Evolutionary conservation across 2,888 invertebrate genomes (phyloP).

Genomic region (Cosmia trapezina): DNA sequence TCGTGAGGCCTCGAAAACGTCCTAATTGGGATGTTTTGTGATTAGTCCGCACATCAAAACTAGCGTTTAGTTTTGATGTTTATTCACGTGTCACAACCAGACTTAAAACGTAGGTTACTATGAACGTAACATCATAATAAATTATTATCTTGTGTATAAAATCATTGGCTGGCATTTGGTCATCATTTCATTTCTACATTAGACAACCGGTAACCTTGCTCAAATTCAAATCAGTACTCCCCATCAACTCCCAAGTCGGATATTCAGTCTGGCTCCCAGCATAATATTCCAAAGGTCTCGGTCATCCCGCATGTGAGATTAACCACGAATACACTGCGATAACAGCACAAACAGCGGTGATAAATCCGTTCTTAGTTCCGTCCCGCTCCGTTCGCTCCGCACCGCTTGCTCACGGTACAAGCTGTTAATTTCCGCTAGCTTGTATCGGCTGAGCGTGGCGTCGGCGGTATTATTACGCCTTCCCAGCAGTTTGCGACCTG

Average conservation of each 20-base stretch:
- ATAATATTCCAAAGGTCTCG: slow-evolving; percentile 55
- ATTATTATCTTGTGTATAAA: too few relatives aligned
- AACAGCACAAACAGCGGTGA: slow-evolving; percentile 68
- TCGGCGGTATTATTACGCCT: slow-evolving; percentile 87
- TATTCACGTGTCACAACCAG: too few relatives aligned
- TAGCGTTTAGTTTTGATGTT: too few relatives aligned
- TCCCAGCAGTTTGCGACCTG: slow-evolving; percentile 85
- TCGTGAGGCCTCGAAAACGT: too few relatives aligned
- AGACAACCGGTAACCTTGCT: neutral
- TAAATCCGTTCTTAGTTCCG: slow-evolving; percentile 81
- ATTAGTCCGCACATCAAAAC: too few relatives aligned
- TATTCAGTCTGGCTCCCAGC: slow-evolving; percentile 34
- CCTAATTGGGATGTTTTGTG: too few relatives aligned
- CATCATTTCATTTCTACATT: neutral
- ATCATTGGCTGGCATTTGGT: too few relatives aligned
- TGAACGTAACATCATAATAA: too few relatives aligned
- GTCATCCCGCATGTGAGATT: slow-evolving; percentile 58
- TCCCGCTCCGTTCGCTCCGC: slow-evolving; percentile 68
- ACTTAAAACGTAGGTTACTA: too few relatives aligned
- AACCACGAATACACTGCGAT: slow-evolving; percentile 56
- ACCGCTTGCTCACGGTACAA: slow-evolving; percentile 78
- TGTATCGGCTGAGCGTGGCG: slow-evolving; percentile 84
- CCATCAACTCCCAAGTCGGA: slow-evolving; percentile 28
- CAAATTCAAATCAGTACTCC: slow-evolving; percentile 16
- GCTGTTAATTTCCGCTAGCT: slow-evolving; percentile 89